phyloP scores from a whole-genome alignment of 2,113 vertebrate species.

The Herpetotheres cachinnans region DNA sequence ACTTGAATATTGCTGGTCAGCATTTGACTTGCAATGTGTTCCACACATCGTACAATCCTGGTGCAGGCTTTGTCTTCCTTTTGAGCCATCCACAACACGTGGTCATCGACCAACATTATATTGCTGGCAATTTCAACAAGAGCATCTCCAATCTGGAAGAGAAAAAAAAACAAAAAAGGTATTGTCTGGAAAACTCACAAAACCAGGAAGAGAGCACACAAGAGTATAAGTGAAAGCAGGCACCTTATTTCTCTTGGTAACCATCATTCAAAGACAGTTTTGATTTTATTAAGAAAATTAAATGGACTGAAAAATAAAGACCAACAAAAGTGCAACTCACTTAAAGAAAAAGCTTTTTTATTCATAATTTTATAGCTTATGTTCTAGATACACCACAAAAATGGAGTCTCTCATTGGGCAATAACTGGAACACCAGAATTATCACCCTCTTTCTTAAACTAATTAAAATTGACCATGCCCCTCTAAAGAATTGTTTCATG shows the following conservation, averaged over 20 bases:
- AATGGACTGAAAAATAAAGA: not conserved
- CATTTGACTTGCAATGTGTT: constrained; percentile 79
- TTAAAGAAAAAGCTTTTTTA: not conserved
- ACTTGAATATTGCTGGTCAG: constrained; percentile 72
- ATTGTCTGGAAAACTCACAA: not conserved
- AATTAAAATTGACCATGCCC: not conserved
- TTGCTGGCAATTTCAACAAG: constrained; percentile 87
- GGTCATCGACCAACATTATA: constrained; percentile 88
- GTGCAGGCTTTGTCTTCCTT: constrained; percentile 86
- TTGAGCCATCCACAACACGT: constrained; percentile 89
- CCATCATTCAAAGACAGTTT: not conserved
- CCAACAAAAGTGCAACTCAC: not conserved
- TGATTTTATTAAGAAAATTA: not conserved
- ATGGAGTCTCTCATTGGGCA: not conserved
- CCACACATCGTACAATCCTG: constrained; percentile 86
- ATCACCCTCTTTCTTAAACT: not conserved
- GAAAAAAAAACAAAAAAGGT: not conserved
- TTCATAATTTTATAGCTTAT: not conserved
- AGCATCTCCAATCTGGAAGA: constrained; percentile 78
- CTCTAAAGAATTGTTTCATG: not conserved
- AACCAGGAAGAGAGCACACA: not conserved
- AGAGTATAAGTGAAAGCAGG: not conserved
- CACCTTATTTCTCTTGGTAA: not conserved
- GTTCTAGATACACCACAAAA: not conserved
- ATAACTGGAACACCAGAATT: not conserved